Evolutionary conservation across 2,888 invertebrate genomes (phyloP), one percentile per base, ranked within the genome.

Genomic region (Drosophila multiciliata): DNA sequence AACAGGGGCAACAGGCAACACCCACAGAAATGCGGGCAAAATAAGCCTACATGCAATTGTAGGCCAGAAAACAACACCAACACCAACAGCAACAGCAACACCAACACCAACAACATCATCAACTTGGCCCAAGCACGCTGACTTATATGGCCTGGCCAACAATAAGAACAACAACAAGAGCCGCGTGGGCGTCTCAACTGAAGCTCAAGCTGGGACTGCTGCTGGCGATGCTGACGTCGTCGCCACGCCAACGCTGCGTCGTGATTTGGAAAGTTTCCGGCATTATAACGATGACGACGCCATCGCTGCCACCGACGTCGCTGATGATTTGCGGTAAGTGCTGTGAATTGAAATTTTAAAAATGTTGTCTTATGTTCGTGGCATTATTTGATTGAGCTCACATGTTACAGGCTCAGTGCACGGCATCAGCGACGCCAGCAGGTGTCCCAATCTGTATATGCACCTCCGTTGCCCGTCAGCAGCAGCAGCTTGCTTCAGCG

Each of bases 251-350:
- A 90, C 91, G 89, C 89, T 88, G 79, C 89, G 83, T 82, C 91
- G 88, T 82, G 91, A 91, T 91, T 91, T 92, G 91, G 91, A 91
- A 91, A 91, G 91, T 91, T 91, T 91, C 91, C 92, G 91, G 91
- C 91, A 90, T 90, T 82, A 90, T 83, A 83, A 82, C 83, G 80
- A 77, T 77, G 82, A 87, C 79, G 78, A 62, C 65, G 74, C 58
- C 63, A 57, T 59, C 54, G 66, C 67, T 35, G 68, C 61, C 63
- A 69, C 62, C 64, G 53, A 55, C 58, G 62, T 79, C 55, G 82
- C 82, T 83, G 91, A 91, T 77, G 90, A 86, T 76, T 87, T 92
- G 87, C 87, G 91, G 91, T 91, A 83, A 91, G 92, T 89, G 74
- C 66, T 58, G 60, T n/a, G 23, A 36, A 54, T 68, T 36, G 55